A percentile compares a stretch with the other conserved stretches of the same genome.
phyloP scores from a whole-genome alignment of 2,797 vertebrate genomes.

The Rhinichthys osculus region DNA sequence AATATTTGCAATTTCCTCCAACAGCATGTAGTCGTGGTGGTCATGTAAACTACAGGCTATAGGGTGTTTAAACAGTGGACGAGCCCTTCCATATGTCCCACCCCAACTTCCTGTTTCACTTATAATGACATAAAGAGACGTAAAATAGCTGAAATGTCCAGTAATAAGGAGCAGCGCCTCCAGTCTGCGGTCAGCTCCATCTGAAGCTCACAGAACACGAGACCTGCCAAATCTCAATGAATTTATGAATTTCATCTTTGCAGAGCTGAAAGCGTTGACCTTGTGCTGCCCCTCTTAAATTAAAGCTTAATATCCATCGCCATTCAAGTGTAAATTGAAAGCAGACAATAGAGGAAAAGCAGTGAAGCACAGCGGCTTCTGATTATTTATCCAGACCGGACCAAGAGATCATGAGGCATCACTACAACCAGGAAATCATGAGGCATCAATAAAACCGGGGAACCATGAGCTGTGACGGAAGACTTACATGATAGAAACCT shows the following conservation, averaged over 20 bases:
- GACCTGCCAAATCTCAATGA: background rate
- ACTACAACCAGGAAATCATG: background rate
- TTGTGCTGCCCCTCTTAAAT: background rate
- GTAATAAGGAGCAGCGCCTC: background rate
- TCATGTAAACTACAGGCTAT: background rate
- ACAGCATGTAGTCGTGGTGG: background rate
- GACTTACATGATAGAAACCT: background rate
- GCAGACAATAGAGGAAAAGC: constrained; percentile 21
- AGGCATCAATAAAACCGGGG: background rate
- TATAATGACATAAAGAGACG: background rate
- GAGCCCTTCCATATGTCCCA: background rate
- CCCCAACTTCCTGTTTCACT: background rate
- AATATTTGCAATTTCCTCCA: background rate
- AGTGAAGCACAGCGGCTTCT: background rate
- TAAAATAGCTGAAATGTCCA: background rate
- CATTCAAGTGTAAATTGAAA: constrained; percentile 34
- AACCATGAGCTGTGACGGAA: background rate
- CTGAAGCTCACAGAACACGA: background rate
- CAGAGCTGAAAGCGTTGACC: background rate
- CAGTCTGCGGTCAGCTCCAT: background rate
- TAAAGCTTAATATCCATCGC: constrained; percentile 18
- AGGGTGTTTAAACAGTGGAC: background rate
- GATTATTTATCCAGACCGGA: constrained; percentile 11
- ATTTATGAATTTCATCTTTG: constrained; percentile 15
- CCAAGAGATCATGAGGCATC: background rate